Conservation (phyloP, 2,888 invertebrate genomes). For the Fragum whitleyi region DNA sequence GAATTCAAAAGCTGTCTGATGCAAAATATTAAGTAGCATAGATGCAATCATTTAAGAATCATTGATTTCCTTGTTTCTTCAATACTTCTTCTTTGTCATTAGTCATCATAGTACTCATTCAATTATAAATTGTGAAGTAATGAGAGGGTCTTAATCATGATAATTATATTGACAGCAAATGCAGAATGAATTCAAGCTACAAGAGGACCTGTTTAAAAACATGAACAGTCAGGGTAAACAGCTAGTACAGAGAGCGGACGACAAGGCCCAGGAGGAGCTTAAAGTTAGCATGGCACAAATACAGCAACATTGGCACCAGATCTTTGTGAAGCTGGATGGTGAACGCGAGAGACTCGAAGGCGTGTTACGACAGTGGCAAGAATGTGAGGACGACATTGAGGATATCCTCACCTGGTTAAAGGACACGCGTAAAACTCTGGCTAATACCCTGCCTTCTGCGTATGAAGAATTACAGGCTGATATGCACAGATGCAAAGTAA, state of each 20-base stretch:
- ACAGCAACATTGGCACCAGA: slow-evolving; percentile 73
- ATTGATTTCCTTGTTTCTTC: no score
- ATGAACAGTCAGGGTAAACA: slow-evolving; percentile 76
- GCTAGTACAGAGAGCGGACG: slow-evolving; percentile 75
- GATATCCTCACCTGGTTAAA: slow-evolving; percentile 81
- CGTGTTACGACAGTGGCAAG: slow-evolving; percentile 77
- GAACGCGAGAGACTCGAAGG: slow-evolving; percentile 75
- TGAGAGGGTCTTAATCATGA: no score
- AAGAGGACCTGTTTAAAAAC: slow-evolving; percentile 78
- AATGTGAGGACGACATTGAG: slow-evolving; percentile 82
- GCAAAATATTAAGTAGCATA: no score
- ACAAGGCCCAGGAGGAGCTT: slow-evolving; percentile 70
- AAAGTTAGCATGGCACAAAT: slow-evolving; percentile 71
- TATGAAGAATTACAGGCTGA: slow-evolving; percentile 81
- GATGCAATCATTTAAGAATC: no score
- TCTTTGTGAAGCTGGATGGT: slow-evolving; percentile 73
- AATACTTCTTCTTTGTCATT: no score
- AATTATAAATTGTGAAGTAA: no score
- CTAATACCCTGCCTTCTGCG: slow-evolving; percentile 75
- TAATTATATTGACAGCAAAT: slow-evolving; percentile 67
- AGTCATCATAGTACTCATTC: no score
- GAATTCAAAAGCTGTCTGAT: no score
- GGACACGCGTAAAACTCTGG: slow-evolving; percentile 74
- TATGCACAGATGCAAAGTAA: slow-evolving; percentile 80
- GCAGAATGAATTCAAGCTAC: slow-evolving; percentile 76